Percentiles rank a stretch among this genome's conserved stretches.
phyloP scores from a whole-genome alignment of 2,113 vertebrate species.

The Tragelaphus scriptus region DNA sequence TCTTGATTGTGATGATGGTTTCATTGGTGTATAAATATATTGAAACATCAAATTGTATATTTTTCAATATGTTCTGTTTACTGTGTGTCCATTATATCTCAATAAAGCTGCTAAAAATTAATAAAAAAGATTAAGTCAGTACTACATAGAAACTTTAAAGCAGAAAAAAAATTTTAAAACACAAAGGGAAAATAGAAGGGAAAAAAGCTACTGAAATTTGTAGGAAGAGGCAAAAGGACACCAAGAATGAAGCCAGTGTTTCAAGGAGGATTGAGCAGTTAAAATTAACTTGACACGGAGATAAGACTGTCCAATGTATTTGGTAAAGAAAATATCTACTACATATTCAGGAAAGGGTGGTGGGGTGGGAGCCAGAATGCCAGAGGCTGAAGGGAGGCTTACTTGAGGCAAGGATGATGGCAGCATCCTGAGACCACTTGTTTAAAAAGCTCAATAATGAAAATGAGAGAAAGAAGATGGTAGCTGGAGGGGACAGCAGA shows the following conservation, averaged over 20 bases:
- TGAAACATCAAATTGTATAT: background rate
- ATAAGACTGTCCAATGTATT: background rate
- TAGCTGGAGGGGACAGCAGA: slow-evolving; percentile 11
- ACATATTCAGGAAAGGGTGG: background rate
- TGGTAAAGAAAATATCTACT: background rate
- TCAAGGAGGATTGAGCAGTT: background rate
- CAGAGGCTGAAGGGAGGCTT: background rate
- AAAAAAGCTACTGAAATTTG: background rate
- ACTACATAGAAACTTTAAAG: background rate
- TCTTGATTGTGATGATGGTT: background rate
- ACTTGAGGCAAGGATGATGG: background rate
- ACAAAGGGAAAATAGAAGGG: background rate
- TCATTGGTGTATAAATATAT: background rate
- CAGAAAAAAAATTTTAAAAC: background rate
- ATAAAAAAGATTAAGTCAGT: background rate
- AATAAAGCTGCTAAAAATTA: background rate
- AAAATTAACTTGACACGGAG: background rate
- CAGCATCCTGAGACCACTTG: background rate
- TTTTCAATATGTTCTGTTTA: background rate
- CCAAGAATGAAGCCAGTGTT: background rate
- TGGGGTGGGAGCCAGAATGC: background rate
- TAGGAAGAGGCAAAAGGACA: background rate
- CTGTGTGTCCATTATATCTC: background rate
- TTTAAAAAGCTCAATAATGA: background rate
- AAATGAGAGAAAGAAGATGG: background rate